Base-by-base conservation (phyloP, 2,797 vertebrate genomes). In the Ptychadena robeensis region DNA sequence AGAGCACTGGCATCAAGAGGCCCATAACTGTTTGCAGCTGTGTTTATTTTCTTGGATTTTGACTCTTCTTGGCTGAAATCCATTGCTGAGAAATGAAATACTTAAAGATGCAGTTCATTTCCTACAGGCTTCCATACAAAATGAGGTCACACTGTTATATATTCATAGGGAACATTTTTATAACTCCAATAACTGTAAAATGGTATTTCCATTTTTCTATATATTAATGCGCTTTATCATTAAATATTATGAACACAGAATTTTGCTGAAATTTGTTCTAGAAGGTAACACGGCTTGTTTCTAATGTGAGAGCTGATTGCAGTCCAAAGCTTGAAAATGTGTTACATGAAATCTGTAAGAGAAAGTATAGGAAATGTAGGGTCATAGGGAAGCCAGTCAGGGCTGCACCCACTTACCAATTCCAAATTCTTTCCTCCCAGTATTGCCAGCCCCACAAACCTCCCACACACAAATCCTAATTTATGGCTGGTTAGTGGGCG, bases 31-130 rank as follows among this genome's bases (percentile, higher is more conserved):
- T 81, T 85, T 76, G 78, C 83, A 85, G 83, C 83, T 85, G 83
- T 85, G 83, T 85, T 85, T 85, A 85, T 85, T 80, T 85, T 81
- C 78, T 76, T 71, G 83, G 78, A 80, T 80, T 81, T 85, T 80
- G 78, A 85, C 78, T 85, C 66, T 75, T 74, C 66, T 85, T 85
- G 83, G 83, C 83, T 80, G 53, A 76, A 80, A 75, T 80, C 78
- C 83, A 85, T 81, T 80, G 78, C 66, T 80, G 57, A 81, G 83
- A 85, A 81, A 80, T 81, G 44, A 80, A 85, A 85, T 80, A 64
- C 65, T 74, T 80, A 80, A 81, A 82, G 81, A 38, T 71, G 67
- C 67, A 64, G 67, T 82, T 82, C 81, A 82, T 82, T 82, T 82
- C 81, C 81, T 82, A 76, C 57, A 63, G 48, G 18, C 64, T 44